A percentile compares a stretch with the other conserved stretches of the same genome.
Conservation (phyloP, 1,140 invertebrate genomes). For the Himalopsyche phryganea region DNA sequence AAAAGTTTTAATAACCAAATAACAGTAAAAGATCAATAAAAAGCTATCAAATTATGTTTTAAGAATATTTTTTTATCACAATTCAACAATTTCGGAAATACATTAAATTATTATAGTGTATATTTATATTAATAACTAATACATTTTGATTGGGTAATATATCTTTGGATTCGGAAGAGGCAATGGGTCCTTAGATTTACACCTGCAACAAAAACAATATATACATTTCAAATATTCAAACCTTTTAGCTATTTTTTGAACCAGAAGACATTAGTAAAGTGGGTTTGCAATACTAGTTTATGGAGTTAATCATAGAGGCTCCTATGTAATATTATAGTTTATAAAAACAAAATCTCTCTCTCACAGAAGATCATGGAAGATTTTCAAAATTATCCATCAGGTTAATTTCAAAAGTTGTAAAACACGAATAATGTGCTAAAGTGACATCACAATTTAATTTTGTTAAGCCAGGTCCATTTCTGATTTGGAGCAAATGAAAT, state of each 20-base stretch:
- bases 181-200: constrained; percentile 27
- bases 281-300: not conserved
- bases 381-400: not conserved
- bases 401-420: too few species aligned
- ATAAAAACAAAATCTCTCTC: not conserved
- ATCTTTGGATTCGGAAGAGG: constrained; percentile 25
- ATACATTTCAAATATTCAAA: not conserved
- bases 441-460: too few species aligned
- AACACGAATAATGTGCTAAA: too few species aligned
- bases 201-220: constrained; percentile 20
- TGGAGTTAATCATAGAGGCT: not conserved
- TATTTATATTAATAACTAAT: constrained; percentile 9
- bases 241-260: too few species aligned
- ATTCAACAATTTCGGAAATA: too few species aligned
- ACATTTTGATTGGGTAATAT: constrained; percentile 29
- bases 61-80: too few species aligned
- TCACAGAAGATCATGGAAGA: not conserved
- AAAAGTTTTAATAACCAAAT: too few species aligned
- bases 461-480: too few species aligned
- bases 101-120: too few species aligned
- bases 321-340: not conserved
- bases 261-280: not conserved
- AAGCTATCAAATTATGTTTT: too few species aligned
- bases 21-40: too few species aligned
- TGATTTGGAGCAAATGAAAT: too few species aligned